Conservation (phyloP, 2,888 invertebrate species). For the Parascotia fuliginaria region DNA sequence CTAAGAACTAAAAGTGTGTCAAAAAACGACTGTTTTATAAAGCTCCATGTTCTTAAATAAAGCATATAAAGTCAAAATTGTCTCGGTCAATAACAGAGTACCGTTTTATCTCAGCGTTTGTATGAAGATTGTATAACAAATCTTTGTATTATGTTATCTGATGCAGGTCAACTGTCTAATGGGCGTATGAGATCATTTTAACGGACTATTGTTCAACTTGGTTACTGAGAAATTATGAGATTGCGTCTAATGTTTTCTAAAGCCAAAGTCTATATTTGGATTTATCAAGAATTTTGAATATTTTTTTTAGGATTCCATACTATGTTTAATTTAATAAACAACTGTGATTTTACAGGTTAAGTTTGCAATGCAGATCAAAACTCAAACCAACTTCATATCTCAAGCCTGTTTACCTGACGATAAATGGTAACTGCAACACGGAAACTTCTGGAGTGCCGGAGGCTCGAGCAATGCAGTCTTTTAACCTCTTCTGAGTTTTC, state of each 20-base stretch:
- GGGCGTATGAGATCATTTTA: conserved; percentile 51
- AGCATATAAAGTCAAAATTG: conserved; percentile 33
- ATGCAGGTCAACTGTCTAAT: conserved; percentile 45
- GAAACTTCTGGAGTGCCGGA: too few relatives aligned
- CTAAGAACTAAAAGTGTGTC: conserved; percentile 1
- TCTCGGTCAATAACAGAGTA: conserved; percentile 37
- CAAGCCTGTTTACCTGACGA: too few relatives aligned
- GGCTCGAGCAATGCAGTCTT: too few relatives aligned
- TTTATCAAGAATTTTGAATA: conserved; percentile 10
- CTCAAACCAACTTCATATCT: too few relatives aligned
- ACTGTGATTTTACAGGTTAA: not conserved
- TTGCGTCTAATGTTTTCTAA: conserved; percentile 24
- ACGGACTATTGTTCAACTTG: conserved; percentile 48
- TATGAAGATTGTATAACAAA: conserved; percentile 44
- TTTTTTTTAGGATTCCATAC: not conserved
- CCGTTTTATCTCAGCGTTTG: conserved; percentile 40
- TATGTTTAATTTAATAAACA: not conserved
- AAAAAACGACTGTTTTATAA: conserved; percentile 23
- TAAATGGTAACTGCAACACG: too few relatives aligned
- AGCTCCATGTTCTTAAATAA: conserved; percentile 20
- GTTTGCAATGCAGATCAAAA: too few relatives aligned
- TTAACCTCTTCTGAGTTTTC: too few relatives aligned
- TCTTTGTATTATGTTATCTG: conserved; percentile 50
- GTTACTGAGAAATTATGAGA: conserved; percentile 38
- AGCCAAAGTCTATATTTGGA: conserved; percentile 19